A percentile compares a stretch with the other conserved stretches of the same genome.
Conservation (phyloP, 2,888 invertebrate species). For the Drosophila meridionalis region DNA sequence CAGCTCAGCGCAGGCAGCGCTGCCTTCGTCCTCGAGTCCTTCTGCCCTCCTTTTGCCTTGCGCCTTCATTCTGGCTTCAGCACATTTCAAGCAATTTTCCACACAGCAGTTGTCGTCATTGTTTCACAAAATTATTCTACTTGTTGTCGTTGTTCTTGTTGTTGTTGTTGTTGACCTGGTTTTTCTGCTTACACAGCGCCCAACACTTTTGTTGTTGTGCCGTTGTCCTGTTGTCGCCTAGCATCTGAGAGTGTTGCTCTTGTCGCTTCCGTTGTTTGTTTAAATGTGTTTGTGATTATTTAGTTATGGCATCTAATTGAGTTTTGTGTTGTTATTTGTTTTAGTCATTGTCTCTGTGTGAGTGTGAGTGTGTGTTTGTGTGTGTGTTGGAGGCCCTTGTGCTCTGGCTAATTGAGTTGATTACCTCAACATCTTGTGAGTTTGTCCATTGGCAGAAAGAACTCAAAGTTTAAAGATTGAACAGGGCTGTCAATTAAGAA, state of each 20-base stretch:
- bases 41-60: neutral
- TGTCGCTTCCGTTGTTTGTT: conserved; percentile 64
- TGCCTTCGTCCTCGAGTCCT: neutral
- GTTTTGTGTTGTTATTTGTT: conserved; percentile 61
- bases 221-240: conserved; percentile 33
- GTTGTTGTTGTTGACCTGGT: conserved; percentile 64
- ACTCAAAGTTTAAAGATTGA: conserved; percentile 17
- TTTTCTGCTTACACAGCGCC: conserved; percentile 47
- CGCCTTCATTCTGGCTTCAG: conserved; percentile 47
- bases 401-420: conserved; percentile 68
- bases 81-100: conserved; percentile 70
- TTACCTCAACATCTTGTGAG: conserved; percentile 59
- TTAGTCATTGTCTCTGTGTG: neutral
- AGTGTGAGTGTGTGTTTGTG: conserved; percentile 9
- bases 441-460: conserved; percentile 24
- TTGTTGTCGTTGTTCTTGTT: conserved; percentile 13
- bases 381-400: conserved; percentile 28
- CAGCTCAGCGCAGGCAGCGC: conserved; percentile 10
- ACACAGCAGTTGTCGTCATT: conserved; percentile 67
- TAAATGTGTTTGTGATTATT: conserved; percentile 80
- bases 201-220: conserved; percentile 31
- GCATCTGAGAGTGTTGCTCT: conserved; percentile 54
- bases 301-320: conserved; percentile 79
- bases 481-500: neutral
- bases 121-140: conserved; percentile 66